phyloP scores from a whole-genome alignment of 2,888 invertebrate genomes.

The Parasteatoda lunata region DNA sequence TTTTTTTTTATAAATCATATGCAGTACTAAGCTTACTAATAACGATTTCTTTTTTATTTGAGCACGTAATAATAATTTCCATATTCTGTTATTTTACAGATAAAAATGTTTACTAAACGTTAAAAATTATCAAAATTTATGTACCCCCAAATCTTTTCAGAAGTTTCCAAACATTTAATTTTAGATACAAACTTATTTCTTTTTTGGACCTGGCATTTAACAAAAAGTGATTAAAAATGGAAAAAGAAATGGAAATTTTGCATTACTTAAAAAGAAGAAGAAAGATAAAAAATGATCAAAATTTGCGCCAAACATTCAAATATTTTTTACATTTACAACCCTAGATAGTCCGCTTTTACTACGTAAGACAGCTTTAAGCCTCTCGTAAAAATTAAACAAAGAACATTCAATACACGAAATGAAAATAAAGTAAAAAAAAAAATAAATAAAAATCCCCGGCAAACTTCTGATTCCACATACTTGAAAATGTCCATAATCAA shows the following conservation, averaged over 20 bases:
- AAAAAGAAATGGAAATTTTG: background rate
- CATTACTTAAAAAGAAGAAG: constrained; percentile 12
- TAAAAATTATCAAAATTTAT: too few species aligned
- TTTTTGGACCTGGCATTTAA: too few species aligned
- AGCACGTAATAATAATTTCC: too few species aligned
- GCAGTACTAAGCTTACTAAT: too few species aligned
- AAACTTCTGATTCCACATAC: constrained; percentile 30
- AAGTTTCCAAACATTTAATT: too few species aligned
- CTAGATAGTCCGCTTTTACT: constrained; percentile 7
- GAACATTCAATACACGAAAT: constrained; percentile 14
- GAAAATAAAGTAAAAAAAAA: background rate
- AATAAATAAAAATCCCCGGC: background rate
- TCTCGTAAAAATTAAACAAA: constrained; percentile 24
- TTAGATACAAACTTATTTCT: too few species aligned
- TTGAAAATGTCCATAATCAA: constrained; percentile 22
- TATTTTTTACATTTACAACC: background rate
- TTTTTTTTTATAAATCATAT: too few species aligned
- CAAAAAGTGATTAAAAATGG: too few species aligned
- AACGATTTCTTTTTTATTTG: too few species aligned
- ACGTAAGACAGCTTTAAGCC: constrained; percentile 13
- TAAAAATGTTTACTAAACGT: too few species aligned
- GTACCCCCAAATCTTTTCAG: too few species aligned
- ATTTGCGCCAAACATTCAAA: background rate
- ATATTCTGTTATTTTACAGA: too few species aligned
- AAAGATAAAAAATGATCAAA: constrained; percentile 6